Evolutionary conservation across 1,140 invertebrate genomes (phyloP).

Genomic region (Thereuonema tuberculata): DNA sequence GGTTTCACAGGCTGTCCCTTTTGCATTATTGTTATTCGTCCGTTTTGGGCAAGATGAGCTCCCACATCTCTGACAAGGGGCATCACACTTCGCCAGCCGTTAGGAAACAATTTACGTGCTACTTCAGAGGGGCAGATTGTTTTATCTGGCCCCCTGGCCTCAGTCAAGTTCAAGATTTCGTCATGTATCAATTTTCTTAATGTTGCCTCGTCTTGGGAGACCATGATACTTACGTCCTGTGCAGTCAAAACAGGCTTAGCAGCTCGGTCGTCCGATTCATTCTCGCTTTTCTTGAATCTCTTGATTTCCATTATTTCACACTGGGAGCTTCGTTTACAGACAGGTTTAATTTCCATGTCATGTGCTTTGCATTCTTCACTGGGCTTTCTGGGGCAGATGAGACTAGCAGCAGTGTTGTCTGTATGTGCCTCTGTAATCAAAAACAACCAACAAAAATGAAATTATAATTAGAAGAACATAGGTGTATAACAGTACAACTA

Average conservation of each 20-base stretch:
- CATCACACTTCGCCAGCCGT: conserved; percentile 6
- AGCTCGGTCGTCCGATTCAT: background rate
- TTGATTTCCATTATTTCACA: background rate
- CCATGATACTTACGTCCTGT: conserved; percentile 7
- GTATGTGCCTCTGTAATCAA: background rate
- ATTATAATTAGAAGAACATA: no score
- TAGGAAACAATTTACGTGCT: conserved; percentile 6
- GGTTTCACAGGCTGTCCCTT: conserved; percentile 5
- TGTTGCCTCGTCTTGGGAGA: conserved; percentile 5
- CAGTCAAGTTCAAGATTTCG: background rate
- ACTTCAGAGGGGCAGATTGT: conserved; percentile 5
- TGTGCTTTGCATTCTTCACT: background rate
- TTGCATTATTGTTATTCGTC: background rate
- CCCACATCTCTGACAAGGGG: conserved; percentile 2
- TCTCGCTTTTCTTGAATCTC: background rate
- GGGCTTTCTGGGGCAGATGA: background rate
- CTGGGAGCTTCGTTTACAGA: no score
- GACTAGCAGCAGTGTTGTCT: background rate
- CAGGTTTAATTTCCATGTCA: background rate
- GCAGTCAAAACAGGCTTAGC: conserved; percentile 1
- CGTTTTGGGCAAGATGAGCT: background rate
- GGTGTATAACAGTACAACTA: no score
- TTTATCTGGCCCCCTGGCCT: background rate
- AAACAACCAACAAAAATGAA: background rate
- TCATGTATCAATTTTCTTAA: conserved; percentile 4